Base-by-base conservation (phyloP, 2,888 invertebrate species). In the Acronicta aceris region DNA sequence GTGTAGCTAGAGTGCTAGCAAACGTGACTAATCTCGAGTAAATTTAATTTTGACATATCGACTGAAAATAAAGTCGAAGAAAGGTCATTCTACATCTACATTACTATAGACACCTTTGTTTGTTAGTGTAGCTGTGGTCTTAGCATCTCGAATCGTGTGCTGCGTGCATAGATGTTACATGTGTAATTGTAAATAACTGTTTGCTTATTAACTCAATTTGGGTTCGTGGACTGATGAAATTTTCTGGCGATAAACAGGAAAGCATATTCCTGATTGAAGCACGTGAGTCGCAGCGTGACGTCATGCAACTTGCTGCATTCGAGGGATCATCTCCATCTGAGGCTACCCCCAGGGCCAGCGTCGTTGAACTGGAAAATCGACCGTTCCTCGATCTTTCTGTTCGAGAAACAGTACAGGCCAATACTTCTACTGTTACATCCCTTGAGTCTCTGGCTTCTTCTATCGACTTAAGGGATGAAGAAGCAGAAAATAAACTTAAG, bases 221-320 rank as follows among this genome's bases (percentile, higher is more conserved):
- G 8, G 21, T 41, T 5, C 16, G 53, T n/a, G 25, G 36, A 46
- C 46, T 54, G 54, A 54, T 30, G 7, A 16, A 8, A 47, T 13
- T 47, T 9, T 47, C 38, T 68, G 69, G 42, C 43, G 52, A 58
- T 76, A 68, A 72, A 79, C 89, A 96, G 96, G 97, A 98, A 91
- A 98, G 97, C 86, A 97, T 98, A 82, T 98, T 98, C 89, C 90
- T 97, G 83, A 91, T 97, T 75, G 97, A 97, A 89, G 97, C 97
- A 27, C 96, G 97, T 74, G 97, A 97, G 82, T 96, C 96, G 63
- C 97, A 97, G 82, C 96, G 96, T 66, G 95, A 96, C 17, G 78
- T 96, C 42, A 95, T 96, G 83, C 85, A 83, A 49, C 78, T 82
- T 60, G 86, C 91, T 5, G 89, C 88, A 15, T 63, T 86, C 33